phyloP scores from a whole-genome alignment of 2,888 invertebrate genomes.

The Harmothoe impar region DNA sequence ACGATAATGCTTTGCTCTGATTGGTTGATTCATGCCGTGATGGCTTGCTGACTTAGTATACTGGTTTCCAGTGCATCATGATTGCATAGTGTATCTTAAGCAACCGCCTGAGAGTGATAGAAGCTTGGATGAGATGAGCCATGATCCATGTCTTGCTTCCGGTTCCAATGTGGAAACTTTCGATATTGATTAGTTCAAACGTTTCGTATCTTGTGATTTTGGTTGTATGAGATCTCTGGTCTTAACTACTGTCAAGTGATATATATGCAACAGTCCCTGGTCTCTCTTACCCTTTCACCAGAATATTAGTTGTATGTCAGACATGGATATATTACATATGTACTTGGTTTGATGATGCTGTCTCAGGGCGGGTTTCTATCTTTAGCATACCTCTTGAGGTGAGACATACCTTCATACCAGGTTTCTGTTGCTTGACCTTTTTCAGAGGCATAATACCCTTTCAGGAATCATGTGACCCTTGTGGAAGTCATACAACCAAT shows the following conservation, averaged over 20 bases:
- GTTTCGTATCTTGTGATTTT: not conserved
- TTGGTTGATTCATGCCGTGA: slow-evolving; percentile 42
- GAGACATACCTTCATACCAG: no score
- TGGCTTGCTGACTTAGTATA: not conserved
- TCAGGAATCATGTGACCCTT: no score
- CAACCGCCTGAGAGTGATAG: slow-evolving; percentile 56
- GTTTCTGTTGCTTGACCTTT: no score
- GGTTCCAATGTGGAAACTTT: slow-evolving; percentile 22
- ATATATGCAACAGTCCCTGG: slow-evolving; percentile 11
- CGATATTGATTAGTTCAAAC: not conserved
- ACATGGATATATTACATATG: no score
- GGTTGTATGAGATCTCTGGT: not conserved
- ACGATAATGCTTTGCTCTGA: slow-evolving; percentile 52
- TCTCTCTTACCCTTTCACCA: not conserved
- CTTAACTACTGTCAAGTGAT: slow-evolving; percentile 23
- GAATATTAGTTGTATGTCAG: no score
- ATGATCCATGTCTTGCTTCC: not conserved
- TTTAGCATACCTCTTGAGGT: no score
- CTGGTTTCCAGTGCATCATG: slow-evolving; percentile 24
- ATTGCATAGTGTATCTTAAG: slow-evolving; percentile 38
- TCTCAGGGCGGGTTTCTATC: no score
- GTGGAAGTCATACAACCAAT: no score
- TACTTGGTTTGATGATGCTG: no score
- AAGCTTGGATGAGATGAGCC: slow-evolving; percentile 43
- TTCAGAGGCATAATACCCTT: no score